Evolutionary conservation across 2,113 vertebrate species (phyloP).

Genomic region (Cyanistes caeruleus): DNA sequence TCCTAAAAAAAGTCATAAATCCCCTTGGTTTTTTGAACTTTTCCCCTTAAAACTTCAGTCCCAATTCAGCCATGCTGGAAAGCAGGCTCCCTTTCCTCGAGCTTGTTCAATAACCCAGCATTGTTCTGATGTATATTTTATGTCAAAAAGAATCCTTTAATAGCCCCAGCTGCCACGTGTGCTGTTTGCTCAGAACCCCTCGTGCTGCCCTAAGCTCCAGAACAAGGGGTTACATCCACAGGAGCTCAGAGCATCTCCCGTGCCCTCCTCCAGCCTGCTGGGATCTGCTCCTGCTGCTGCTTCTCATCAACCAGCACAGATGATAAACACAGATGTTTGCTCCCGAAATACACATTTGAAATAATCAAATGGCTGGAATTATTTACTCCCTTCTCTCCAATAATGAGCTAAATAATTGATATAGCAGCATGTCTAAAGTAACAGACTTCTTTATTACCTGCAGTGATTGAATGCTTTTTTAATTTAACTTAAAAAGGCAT

Average conservation of each 20-base stretch:
- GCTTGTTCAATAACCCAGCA: background rate
- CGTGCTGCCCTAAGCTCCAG: background rate
- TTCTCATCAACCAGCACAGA: background rate
- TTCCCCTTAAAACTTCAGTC: background rate
- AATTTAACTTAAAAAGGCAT: constrained; percentile 70
- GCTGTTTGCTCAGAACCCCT: background rate
- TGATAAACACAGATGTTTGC: constrained; percentile 38
- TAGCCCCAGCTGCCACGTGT: background rate
- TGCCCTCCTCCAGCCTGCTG: background rate
- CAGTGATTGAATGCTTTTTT: constrained; percentile 72
- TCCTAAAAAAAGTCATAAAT: background rate
- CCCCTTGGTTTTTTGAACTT: background rate
- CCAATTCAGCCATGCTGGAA: background rate
- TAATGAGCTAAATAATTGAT: constrained; percentile 56
- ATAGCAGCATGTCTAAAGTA: constrained; percentile 42
- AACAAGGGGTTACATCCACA: constrained; percentile 18
- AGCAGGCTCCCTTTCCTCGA: background rate
- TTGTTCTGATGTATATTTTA: constrained; percentile 1
- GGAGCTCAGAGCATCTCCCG: background rate
- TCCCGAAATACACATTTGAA: constrained; percentile 12
- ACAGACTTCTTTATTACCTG: constrained; percentile 64
- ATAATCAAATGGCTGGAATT: constrained; percentile 11
- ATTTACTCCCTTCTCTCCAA: constrained; percentile 28
- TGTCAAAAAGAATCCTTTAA: constrained; percentile 55
- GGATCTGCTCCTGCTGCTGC: background rate